A percentile compares a stretch with the other conserved stretches of the same genome.
These are phyloP conservation scores for Drosophila birchii DNA, from an alignment of 2,888 invertebrate species.

Conservation along the genomic window DNA sequence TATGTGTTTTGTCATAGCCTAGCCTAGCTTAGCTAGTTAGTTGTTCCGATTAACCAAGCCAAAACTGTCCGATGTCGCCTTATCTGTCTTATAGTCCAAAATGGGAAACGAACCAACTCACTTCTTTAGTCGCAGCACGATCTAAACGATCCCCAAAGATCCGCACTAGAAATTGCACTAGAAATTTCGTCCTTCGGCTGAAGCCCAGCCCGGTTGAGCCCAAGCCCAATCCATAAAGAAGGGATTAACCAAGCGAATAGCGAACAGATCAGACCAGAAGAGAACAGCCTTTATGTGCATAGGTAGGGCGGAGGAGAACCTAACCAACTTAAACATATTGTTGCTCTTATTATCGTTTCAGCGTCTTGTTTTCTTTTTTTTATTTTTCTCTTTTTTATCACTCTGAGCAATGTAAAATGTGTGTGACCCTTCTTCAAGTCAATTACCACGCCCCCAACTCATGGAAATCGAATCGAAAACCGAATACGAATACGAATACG, in stretches of 20 bases:
- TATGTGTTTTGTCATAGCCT: conserved; percentile 33
- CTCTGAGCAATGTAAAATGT: conserved; percentile 76
- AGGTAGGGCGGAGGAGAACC: conserved; percentile 74
- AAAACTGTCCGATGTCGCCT: conserved; percentile 18
- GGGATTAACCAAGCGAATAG: conserved; percentile 1
- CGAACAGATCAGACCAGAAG: conserved; percentile 1
- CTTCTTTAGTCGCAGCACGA: conserved; percentile 2
- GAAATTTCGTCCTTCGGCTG: neutral
- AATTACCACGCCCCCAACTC: conserved; percentile 76
- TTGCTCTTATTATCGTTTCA: conserved; percentile 84
- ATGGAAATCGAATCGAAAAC: conserved; percentile 68
- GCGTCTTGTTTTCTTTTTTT: conserved; percentile 82
- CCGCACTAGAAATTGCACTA: conserved; percentile 8
- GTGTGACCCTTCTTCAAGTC: conserved; percentile 75
- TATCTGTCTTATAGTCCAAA: neutral
- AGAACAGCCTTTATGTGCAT: conserved; percentile 12
- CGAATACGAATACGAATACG: conserved; percentile 49
- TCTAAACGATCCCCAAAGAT: conserved; percentile 3
- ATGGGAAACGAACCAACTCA: neutral
- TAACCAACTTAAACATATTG: conserved; percentile 79
- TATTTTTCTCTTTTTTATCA: conserved; percentile 80
- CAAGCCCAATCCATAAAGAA: neutral
- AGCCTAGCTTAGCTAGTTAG: conserved; percentile 20
- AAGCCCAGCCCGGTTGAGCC: too few relatives aligned
- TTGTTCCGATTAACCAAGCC: conserved; percentile 23